Conservation (phyloP, 2,797 vertebrate genomes). For the Caiman crocodilus region DNA sequence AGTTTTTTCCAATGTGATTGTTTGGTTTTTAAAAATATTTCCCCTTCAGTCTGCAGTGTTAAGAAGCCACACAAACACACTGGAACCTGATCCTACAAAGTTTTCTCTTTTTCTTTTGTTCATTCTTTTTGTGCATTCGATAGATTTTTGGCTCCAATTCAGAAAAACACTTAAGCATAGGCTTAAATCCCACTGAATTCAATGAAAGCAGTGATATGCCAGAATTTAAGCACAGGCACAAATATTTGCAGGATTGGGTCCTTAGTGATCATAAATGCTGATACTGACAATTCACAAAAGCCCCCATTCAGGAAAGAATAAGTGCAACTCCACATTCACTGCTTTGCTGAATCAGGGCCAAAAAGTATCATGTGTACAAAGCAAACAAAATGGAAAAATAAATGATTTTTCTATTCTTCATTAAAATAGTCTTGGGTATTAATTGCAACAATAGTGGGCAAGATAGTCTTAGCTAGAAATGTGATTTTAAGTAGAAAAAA, state of each 20-base stretch:
- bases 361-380: neutral
- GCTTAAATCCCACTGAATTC: neutral
- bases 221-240: neutral
- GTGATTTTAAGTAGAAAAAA: constrained; percentile 6
- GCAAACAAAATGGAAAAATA: neutral
- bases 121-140: neutral
- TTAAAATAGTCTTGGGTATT: neutral
- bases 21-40: neutral
- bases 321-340: neutral
- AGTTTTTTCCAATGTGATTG: neutral
- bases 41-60: neutral
- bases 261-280: neutral
- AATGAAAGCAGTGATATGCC: neutral
- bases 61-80: neutral
- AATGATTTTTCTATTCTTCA: neutral
- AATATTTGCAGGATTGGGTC: neutral
- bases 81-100: neutral
- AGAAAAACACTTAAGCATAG: neutral
- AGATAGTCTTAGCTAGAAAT: neutral
- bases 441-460: neutral
- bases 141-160: neutral
- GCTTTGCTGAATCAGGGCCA: neutral
- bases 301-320: neutral
- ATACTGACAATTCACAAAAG: neutral
- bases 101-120: neutral